A percentile compares a stretch with the other conserved stretches of the same genome.
Conservation (phyloP, 2,888 invertebrate genomes). For the Pollenia griseotomentosa region DNA sequence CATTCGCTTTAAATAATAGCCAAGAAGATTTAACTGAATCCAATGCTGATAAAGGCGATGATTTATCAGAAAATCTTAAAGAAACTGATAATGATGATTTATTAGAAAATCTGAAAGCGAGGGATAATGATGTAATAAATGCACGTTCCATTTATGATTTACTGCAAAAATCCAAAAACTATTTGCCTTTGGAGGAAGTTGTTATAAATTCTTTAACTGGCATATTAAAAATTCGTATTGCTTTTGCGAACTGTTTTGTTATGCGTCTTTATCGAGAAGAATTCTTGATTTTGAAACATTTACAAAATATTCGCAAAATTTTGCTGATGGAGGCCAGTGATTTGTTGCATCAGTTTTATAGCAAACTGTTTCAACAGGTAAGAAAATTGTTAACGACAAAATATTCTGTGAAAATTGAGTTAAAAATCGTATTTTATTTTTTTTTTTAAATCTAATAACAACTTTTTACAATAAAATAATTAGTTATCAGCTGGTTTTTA, state of each 20-base stretch:
- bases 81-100: not conserved
- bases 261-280: conserved; percentile 85
- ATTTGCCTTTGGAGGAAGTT: conserved; percentile 84
- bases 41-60: not conserved
- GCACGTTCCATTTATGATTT: conserved; percentile 66
- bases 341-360: conserved; percentile 85
- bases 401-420: not conserved
- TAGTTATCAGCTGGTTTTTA: too few species aligned
- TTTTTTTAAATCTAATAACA: too few species aligned
- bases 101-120: not conserved
- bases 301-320: conserved; percentile 85
- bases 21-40: conserved; percentile 47
- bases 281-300: conserved; percentile 84
- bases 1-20: conserved; percentile 76
- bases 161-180: conserved; percentile 58
- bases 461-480: too few species aligned
- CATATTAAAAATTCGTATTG: conserved; percentile 83
- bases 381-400: conserved; percentile 7
- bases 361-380: conserved; percentile 84
- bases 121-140: conserved; percentile 42
- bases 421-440: too few species aligned
- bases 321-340: conserved; percentile 86
- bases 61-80: not conserved
- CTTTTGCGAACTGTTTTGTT: conserved; percentile 84
- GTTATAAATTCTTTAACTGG: conserved; percentile 82